phyloP scores from a whole-genome alignment of 2,113 vertebrate species.

The Bagarius yarrelli region DNA sequence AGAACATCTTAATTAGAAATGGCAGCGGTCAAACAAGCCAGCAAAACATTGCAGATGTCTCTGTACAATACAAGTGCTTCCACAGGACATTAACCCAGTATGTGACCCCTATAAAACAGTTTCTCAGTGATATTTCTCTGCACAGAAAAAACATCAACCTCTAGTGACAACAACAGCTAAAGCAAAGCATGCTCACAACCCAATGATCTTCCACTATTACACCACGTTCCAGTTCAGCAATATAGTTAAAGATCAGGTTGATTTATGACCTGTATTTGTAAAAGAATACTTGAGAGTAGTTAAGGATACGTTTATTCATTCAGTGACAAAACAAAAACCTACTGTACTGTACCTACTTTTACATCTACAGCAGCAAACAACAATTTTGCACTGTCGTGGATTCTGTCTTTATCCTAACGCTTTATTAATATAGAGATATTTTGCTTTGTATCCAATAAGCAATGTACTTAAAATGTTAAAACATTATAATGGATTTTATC shows the following conservation, averaged over 20 bases:
- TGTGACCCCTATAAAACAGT: conserved; percentile 46
- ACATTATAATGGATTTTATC: no score
- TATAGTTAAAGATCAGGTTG: not conserved
- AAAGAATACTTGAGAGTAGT: not conserved
- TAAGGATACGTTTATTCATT: not conserved
- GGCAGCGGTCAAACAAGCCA: conserved; percentile 65
- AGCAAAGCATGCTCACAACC: conserved; percentile 8
- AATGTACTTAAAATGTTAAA: no score
- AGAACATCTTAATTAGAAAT: conserved; percentile 68
- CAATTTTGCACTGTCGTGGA: no score
- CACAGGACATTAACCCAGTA: conserved; percentile 46
- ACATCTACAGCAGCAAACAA: no score
- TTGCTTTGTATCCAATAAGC: no score
- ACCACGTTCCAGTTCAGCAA: not conserved
- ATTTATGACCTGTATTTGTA: not conserved
- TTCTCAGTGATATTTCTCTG: conserved; percentile 36
- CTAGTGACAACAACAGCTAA: conserved; percentile 6
- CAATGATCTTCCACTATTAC: not conserved
- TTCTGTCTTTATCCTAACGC: no score
- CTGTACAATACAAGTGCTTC: conserved; percentile 41
- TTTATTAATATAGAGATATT: no score
- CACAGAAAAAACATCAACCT: conserved; percentile 19
- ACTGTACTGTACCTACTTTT: not conserved
- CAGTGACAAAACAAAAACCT: not conserved
- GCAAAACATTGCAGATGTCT: conserved; percentile 22